Evolutionary conservation across 1,140 invertebrate species (phyloP).

Genomic region (Drosophila pandora): DNA sequence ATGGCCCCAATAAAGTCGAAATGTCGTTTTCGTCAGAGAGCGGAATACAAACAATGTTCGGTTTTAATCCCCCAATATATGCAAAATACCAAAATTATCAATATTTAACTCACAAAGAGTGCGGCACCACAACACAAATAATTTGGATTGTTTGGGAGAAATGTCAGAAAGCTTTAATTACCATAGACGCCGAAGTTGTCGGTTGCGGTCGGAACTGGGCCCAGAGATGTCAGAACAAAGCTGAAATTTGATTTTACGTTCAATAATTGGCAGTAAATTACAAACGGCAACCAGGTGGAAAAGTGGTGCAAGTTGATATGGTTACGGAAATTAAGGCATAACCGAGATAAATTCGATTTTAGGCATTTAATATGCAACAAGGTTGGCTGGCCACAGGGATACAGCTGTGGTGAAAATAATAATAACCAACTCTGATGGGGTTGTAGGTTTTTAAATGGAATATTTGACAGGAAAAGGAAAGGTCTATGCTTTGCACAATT

Average conservation of each 20-base stretch:
- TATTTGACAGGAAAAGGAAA: not conserved
- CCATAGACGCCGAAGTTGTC: constrained; percentile 11
- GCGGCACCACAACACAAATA: constrained; percentile 7
- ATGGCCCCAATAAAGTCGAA: constrained; percentile 29
- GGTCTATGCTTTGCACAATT: not conserved
- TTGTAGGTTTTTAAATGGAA: not conserved
- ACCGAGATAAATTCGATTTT: constrained; percentile 26
- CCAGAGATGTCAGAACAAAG: constrained; percentile 7
- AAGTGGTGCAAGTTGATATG: constrained; percentile 26
- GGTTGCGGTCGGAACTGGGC: not conserved
- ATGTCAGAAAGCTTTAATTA: constrained; percentile 61
- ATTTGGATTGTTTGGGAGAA: constrained; percentile 15
- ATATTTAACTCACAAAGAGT: constrained; percentile 37
- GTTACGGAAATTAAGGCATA: constrained; percentile 38
- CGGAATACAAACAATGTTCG: constrained; percentile 11
- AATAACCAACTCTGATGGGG: not conserved
- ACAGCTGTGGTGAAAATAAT: not conserved
- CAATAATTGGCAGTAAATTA: constrained; percentile 46
- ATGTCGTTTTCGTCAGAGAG: constrained; percentile 4
- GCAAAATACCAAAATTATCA: constrained; percentile 23
- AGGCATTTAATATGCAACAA: not conserved
- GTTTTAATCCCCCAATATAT: constrained; percentile 5
- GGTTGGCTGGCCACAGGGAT: not conserved
- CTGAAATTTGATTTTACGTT: constrained; percentile 31
- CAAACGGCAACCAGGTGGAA: constrained; percentile 19